Evolutionary conservation across 2,113 vertebrate species (phyloP).

Genomic region (Leiothrix lutea): DNA sequence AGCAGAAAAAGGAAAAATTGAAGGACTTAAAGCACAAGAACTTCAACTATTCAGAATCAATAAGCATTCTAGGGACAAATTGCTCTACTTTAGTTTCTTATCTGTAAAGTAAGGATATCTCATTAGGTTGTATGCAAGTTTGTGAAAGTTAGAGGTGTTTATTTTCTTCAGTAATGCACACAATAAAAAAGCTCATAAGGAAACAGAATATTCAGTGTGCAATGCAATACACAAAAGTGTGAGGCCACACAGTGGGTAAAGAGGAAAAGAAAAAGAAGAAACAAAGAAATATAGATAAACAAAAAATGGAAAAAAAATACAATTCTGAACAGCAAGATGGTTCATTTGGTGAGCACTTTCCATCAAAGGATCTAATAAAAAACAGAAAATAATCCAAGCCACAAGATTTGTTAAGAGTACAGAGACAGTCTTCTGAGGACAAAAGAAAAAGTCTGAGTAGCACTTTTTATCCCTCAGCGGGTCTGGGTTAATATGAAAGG

Average conservation of each 20-base stretch:
- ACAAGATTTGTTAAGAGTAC: background rate
- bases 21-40: background rate
- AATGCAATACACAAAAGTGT: accelerated
- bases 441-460: background rate
- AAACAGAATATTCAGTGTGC: background rate
- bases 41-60: background rate
- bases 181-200: background rate
- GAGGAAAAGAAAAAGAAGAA: background rate
- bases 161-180: background rate
- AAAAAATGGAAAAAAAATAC: background rate
- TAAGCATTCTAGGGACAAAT: background rate
- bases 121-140: background rate
- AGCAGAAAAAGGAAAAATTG: background rate
- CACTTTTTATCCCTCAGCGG: background rate
- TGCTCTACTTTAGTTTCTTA: background rate
- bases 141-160: background rate
- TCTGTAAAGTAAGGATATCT: background rate
- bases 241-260: background rate
- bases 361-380: background rate
- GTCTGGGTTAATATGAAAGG: background rate
- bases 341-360: background rate
- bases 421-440: background rate
- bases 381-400: background rate
- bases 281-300: background rate
- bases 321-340: background rate